phyloP scores from a whole-genome alignment of 2,797 vertebrate species.

The Jordanella pulchra region DNA sequence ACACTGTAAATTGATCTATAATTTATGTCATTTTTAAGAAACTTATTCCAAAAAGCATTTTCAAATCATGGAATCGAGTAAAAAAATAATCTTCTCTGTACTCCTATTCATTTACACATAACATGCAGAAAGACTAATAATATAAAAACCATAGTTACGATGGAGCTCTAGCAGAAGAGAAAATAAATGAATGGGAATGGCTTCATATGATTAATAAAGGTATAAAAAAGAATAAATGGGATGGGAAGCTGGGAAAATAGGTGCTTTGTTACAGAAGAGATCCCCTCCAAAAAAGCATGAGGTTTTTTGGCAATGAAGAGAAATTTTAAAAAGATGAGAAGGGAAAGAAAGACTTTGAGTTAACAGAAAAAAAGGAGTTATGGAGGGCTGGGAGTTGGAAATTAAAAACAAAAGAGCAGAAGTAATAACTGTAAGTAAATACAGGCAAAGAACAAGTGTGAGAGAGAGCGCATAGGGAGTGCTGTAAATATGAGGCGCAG shows the following conservation, averaged over 20 bases:
- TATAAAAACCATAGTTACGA: not conserved
- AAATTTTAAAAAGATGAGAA: not conserved
- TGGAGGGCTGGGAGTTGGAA: not conserved
- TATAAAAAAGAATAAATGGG: not conserved
- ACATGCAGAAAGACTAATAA: not conserved
- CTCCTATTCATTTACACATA: not conserved
- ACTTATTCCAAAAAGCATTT: not conserved
- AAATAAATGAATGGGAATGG: not conserved
- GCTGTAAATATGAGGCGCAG: not conserved
- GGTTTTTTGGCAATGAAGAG: not conserved
- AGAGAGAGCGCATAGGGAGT: not conserved
- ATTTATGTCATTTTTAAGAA: constrained; percentile 19
- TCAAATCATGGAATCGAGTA: not conserved
- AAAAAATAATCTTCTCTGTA: not conserved
- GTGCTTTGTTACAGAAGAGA: not conserved
- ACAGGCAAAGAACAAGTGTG: constrained; percentile 6
- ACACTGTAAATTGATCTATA: constrained; percentile 32
- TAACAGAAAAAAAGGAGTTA: not conserved
- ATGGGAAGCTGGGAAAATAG: not conserved
- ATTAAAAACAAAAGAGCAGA: constrained; percentile 11
- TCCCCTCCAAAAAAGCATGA: not conserved
- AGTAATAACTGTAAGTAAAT: constrained; percentile 17
- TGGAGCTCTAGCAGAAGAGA: not conserved
- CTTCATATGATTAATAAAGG: not conserved
- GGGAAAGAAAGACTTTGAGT: not conserved